phyloP scores from a whole-genome alignment of 2,113 vertebrate species.

The Phyllostomus discolor region DNA sequence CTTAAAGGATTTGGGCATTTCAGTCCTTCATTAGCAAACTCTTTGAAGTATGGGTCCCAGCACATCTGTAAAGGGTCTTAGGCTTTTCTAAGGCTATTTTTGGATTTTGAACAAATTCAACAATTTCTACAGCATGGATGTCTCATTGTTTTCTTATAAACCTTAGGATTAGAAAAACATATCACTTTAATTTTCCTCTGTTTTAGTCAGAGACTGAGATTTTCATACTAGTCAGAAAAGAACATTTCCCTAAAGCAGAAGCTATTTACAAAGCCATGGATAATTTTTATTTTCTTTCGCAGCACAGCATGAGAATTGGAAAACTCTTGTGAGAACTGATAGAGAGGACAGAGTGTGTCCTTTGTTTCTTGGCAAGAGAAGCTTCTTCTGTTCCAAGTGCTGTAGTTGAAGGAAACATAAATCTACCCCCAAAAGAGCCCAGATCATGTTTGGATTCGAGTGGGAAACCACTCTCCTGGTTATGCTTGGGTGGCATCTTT shows the following conservation, averaged over 20 bases:
- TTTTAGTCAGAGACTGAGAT: constrained; percentile 7
- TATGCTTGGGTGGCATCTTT: constrained; percentile 53
- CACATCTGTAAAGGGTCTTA: not conserved
- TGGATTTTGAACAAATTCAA: constrained; percentile 48
- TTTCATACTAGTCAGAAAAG: constrained; percentile 56
- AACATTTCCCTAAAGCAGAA: constrained; percentile 54
- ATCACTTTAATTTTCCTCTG: constrained; percentile 48
- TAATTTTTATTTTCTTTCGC: constrained; percentile 61
- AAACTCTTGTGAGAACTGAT: constrained; percentile 54
- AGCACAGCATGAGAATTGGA: constrained; percentile 39
- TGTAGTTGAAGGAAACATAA: constrained; percentile 42
- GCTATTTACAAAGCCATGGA: not conserved
- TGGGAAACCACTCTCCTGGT: constrained; percentile 49
- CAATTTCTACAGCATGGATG: not conserved
- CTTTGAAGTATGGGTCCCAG: constrained; percentile 9
- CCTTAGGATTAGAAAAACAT: constrained; percentile 53
- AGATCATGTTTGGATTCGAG: constrained; percentile 54
- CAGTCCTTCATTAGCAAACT: constrained; percentile 42
- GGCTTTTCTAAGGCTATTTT: constrained; percentile 34
- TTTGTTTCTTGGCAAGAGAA: constrained; percentile 62
- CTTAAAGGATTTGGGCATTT: constrained; percentile 41
- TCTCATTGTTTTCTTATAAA: constrained; percentile 48
- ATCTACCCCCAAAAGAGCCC: constrained; percentile 41
- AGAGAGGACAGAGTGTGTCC: constrained; percentile 39
- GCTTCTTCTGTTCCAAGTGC: not conserved